Base-by-base conservation (phyloP, 2,113 vertebrate genomes). In the Cochlearius cochlearius region DNA sequence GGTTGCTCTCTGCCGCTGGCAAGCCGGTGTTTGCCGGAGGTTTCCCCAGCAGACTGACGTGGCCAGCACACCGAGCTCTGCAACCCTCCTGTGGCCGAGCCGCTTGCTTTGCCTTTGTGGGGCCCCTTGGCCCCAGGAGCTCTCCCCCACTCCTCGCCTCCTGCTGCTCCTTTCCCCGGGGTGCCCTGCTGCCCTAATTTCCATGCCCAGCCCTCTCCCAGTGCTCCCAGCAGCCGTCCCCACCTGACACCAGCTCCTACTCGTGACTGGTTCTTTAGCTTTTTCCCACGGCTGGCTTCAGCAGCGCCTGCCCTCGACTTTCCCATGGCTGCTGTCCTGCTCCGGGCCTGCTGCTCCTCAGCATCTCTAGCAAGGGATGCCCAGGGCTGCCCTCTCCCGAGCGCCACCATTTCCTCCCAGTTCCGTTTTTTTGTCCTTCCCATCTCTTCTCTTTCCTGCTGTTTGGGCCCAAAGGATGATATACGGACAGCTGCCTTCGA, bases 401-500 rank as follows among this genome's bases (percentile, higher is more conserved):
- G 9, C 10, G 22, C 12, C 53, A 56, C 58, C 18, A 27, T 56
- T 85, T 71, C 26, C 56, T 58, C 52, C 26, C 38, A 67, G 25
- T 38, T 71, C 38, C 30, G 16, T 32, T 52, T 47, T 74, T 62
- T 58, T n/a, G 29, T 38, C 23, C 50, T 45, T 91, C 76, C 34
- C 12, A 15, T 19, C 41, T 87, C 50, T 76, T 34, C 34, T 71
- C 41, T 64, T 76, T 66, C 49, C 68, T 71, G 11, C 29, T 73
- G 13, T 47, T 74, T 63, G 50, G 23, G 63, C 52, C 43, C 38
- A 78, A 71, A 63, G 0, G 1, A 38, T 30, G 39, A 9, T 30
- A 9, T 30, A 23, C 0, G 0, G 23, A 69, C 10, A 73, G 67
- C 50, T 0, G 0, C 41, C 47, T 94, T 50, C 7, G 2, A 22